A percentile compares a stretch with the other conserved stretches of the same genome.
phyloP scores from a whole-genome alignment of 2,888 invertebrate species.

The Lamellibrachia columna region DNA sequence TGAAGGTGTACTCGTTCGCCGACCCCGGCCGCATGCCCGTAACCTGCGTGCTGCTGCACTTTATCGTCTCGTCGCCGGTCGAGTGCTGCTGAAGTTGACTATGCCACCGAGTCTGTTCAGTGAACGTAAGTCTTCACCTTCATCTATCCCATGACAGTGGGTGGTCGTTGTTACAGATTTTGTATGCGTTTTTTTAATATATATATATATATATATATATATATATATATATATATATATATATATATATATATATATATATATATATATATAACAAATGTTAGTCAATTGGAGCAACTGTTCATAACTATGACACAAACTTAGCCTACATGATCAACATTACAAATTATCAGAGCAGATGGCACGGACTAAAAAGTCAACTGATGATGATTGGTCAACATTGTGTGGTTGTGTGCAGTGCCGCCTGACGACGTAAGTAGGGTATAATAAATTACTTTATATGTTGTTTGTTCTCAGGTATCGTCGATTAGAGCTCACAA shows the following conservation, averaged over 20 bases:
- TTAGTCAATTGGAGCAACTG: too few relatives aligned
- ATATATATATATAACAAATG: too few relatives aligned
- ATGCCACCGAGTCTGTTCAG: neutral
- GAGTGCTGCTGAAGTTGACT: neutral
- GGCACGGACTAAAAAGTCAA: neutral
- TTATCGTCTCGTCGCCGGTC: neutral
- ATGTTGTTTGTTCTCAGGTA: neutral
- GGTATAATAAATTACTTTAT: neutral
- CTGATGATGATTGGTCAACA: neutral
- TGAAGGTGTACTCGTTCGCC: neutral
- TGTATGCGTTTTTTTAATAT: too few relatives aligned
- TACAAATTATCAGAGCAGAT: neutral
- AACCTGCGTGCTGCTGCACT: neutral
- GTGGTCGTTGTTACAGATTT: too few relatives aligned
- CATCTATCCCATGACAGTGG: too few relatives aligned
- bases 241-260: too few relatives aligned
- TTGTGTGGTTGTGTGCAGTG: neutral
- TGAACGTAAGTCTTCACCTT: neutral
- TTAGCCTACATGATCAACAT: neutral
- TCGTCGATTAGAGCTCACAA: neutral
- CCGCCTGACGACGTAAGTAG: neutral
- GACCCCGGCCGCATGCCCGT: neutral
- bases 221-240: too few relatives aligned
- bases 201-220: too few relatives aligned
- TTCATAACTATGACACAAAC: neutral